Evolutionary conservation across 2,113 vertebrate species (phyloP).

Genomic region (Ivindomyrus marchei): DNA sequence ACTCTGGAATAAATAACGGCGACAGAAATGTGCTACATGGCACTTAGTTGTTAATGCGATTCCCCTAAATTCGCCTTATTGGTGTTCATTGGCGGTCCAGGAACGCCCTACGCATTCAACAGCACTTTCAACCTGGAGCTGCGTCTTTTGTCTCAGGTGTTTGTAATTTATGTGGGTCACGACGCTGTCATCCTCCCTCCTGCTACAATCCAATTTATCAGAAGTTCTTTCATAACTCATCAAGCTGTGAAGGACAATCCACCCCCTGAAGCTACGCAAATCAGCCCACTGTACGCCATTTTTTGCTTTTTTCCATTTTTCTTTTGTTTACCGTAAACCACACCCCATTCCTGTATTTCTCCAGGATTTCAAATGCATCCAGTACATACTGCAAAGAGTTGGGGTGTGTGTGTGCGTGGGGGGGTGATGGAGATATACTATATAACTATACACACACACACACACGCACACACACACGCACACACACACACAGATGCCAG

Average conservation of each 20-base stretch:
- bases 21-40: not conserved
- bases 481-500: not conserved
- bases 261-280: constrained; percentile 36
- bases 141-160: constrained; percentile 41
- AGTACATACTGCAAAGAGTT: not conserved
- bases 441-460: not conserved
- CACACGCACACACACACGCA: not conserved
- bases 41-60: not conserved
- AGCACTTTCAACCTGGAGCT: not conserved
- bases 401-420: not conserved
- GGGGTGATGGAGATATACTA: not conserved
- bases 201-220: constrained; percentile 42
- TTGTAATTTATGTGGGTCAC: constrained; percentile 47
- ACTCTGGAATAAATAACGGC: not conserved
- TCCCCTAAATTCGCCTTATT: not conserved
- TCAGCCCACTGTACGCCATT: constrained; percentile 20
- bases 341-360: not conserved
- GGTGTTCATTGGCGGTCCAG: not conserved
- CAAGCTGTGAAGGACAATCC: constrained; percentile 57
- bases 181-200: constrained; percentile 44
- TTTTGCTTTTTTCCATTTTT: not conserved
- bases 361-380: not conserved
- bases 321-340: not conserved
- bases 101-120: not conserved
- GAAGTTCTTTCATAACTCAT: constrained; percentile 49